Conservation (phyloP, 1,140 invertebrate species). For the Rhizoglyphus robini region DNA sequence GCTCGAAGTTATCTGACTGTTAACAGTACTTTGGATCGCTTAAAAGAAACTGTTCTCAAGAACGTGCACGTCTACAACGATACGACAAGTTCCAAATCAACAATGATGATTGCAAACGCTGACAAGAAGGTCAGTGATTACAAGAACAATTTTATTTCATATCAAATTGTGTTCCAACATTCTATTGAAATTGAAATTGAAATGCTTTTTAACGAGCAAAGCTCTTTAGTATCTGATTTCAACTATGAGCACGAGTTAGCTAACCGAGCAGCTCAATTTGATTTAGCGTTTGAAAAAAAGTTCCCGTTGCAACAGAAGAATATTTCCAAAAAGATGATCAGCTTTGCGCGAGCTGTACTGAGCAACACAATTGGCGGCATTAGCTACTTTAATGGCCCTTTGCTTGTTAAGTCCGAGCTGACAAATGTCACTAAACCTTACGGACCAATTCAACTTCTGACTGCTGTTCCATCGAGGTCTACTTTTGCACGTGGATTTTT, state of each 20-base stretch:
- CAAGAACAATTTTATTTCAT: constrained; percentile 62
- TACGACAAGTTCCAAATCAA: constrained; percentile 18
- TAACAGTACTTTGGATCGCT: constrained; percentile 47
- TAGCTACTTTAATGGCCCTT: constrained; percentile 89
- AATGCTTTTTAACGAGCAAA: constrained; percentile 41
- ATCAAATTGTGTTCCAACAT: constrained; percentile 52
- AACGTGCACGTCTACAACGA: constrained; percentile 28
- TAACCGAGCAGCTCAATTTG: constrained; percentile 15
- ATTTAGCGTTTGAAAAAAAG: constrained; percentile 19
- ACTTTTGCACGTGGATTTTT: constrained; percentile 96
- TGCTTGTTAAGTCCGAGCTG: constrained; percentile 66
- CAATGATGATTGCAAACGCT: constrained; percentile 27
- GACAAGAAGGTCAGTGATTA: constrained; percentile 28
- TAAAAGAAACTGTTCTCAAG: constrained; percentile 60
- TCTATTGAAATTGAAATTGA: constrained; percentile 72
- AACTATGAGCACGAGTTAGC: constrained; percentile 16
- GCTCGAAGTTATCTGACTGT: constrained; percentile 49
- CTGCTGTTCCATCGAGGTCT: constrained; percentile 85
- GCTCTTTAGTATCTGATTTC: neutral
- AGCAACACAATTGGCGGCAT: constrained; percentile 92
- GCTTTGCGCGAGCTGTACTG: constrained; percentile 70
- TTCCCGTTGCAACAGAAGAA: constrained; percentile 8
- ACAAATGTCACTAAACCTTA: constrained; percentile 62
- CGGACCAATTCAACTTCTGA: constrained; percentile 80
- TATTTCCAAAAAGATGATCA: constrained; percentile 32